Base-by-base conservation (phyloP, 1,140 invertebrate species). In the Lysiphlebus fabarum region DNA sequence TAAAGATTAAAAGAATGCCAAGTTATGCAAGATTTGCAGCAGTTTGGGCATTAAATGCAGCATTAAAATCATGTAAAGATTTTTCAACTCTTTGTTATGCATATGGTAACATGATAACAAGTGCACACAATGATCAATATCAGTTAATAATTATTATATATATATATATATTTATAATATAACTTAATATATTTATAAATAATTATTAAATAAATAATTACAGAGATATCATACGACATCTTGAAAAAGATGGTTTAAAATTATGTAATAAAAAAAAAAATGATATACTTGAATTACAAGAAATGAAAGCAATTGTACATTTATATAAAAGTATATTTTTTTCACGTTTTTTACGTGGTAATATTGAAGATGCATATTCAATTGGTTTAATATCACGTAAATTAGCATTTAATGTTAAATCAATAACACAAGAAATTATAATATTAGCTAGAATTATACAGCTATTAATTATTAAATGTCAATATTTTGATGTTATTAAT, bases 1-100 rank as follows among this genome's bases (percentile, higher is more conserved):
- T 58, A 40, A 62, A 72, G 72, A 71, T 67, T 12, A 78, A 66
- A 62, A 54, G 57, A 9, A 77, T 80, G 68, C 69, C 69, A 38
- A 67, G 74, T 6, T 77, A 81, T 44, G 82, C 83, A 0, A 69
- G 75, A 41, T 65, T 85, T 17, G 81, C 83, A 6, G 82, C 84
- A 0, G 72, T 82, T 33, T 84, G 82, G 82, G 71, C 80, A 38
- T 61, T 85, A 40, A 80, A 77, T 58, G 74, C 77, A 41, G 80
- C 82, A 2, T 60, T 82, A 7, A 62, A 72, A 7, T 75, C 77
- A 0, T 78, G 77, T 44, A 76, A 72, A 7, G 77, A 84, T 62
- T 84, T 85, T 57, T 63, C 75, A 11, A 63, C 77, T 0, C 66
- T 85, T 0, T 84, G 83, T 54, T 70, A 71, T 5, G 74, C 77